Base-by-base conservation (phyloP, 1,140 invertebrate genomes). In the Drosophila busckii region DNA sequence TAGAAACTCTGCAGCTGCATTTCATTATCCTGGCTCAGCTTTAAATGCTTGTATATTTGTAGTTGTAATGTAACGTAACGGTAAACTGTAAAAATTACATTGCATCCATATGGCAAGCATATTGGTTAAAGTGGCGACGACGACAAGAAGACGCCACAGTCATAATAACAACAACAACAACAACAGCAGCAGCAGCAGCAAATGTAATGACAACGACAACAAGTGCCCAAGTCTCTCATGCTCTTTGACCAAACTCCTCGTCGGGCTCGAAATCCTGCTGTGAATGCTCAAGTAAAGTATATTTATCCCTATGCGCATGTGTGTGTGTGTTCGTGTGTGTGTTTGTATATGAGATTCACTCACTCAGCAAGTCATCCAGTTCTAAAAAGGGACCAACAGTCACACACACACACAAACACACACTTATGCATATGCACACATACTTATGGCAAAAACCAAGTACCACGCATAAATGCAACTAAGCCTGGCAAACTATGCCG, bases 71-170 rank as follows among this genome's bases (percentile, higher is more conserved):
- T 44, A 44, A 46, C 16, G 42, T 59, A 69, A 75, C 52, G 38
- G 70, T 63, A 42, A 63, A 59, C 26, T n/a, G 15, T 40, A 25
- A 23, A 17, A 44, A 25, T 42, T 56, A 53, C 41, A 53, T 73
- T 80, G 61, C 44, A 78, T 60, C 73, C 73, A 80, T 80, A 80
- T 80, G 73, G 68, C 64, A 53, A 65, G 54, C 73, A 82, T 75
- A 82, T 82, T 80, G 53, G 48, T 54, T 59, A 42, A 54, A 70
- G 66, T 45, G 52, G n/a, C n/a, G 59, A 50, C 49, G 60, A 56
- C 59, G 60, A 44, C 41, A 73, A 41, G 12, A 35, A 45, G 49
- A 45, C 50, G 54, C 50, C 58, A 56, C n/a, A 34, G 17, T 40
- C 49, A 59, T 28, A 31, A 19, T 17, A 32, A 2, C 13, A 28